phyloP scores from a whole-genome alignment of 2,113 vertebrate species.

The Notiomystis cincta region DNA sequence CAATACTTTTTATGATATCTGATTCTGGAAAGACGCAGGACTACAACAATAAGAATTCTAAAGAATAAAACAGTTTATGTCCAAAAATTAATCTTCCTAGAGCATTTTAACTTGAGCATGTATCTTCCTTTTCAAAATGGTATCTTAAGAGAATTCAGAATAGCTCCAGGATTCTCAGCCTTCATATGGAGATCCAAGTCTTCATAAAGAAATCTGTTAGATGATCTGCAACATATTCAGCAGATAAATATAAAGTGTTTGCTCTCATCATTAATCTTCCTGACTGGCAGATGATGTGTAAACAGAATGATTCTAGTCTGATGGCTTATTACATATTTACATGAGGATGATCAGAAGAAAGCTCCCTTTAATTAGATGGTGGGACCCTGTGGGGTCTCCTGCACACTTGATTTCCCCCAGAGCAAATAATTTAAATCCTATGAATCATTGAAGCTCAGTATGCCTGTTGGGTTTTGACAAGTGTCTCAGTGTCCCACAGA shows the following conservation, averaged over 20 bases:
- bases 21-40: not conserved
- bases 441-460: not conserved
- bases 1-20: not conserved
- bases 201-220: constrained; percentile 27
- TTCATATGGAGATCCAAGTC: not conserved
- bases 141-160: not conserved
- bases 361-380: constrained; percentile 30
- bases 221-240: constrained; percentile 21
- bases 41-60: not conserved
- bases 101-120: not conserved
- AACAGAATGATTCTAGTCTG: constrained; percentile 16
- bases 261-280: not conserved
- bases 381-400: not conserved
- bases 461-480: not conserved
- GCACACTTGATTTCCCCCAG: constrained; percentile 9
- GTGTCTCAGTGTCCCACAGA: not conserved
- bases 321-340: constrained; percentile 24
- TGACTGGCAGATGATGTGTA: constrained; percentile 18
- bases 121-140: not conserved
- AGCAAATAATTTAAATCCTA: constrained; percentile 37
- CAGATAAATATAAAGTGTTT: constrained; percentile 18
- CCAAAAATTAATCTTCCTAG: not conserved
- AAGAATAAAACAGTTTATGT: not conserved
- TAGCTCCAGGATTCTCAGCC: not conserved
- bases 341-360: constrained; percentile 4